Percentiles rank a stretch among this genome's conserved stretches.
Conservation (phyloP, 2,888 invertebrate genomes). For the Seira ritae region DNA sequence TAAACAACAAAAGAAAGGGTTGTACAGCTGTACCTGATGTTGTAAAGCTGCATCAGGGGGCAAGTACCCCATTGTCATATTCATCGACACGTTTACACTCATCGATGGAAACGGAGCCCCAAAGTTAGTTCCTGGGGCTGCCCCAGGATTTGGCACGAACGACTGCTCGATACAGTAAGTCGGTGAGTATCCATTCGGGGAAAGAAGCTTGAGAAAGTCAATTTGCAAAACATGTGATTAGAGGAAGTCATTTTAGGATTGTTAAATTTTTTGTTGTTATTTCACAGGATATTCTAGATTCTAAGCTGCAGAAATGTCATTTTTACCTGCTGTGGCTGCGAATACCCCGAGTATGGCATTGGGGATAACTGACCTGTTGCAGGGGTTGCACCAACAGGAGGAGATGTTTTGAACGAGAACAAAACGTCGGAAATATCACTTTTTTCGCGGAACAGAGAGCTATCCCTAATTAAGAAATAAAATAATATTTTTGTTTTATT, state of each 20-base stretch:
- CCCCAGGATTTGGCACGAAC: constrained; percentile 68
- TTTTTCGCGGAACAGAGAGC: constrained; percentile 72
- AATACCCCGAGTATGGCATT: constrained; percentile 73
- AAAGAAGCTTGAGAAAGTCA: constrained; percentile 64
- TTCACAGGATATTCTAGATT: too few relatives aligned
- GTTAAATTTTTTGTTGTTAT: not conserved
- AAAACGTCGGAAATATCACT: constrained; percentile 90
- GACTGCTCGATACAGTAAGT: constrained; percentile 73
- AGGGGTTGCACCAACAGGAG: constrained; percentile 82
- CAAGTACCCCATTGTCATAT: constrained; percentile 89
- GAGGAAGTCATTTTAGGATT: not conserved
- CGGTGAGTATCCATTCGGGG: constrained; percentile 74
- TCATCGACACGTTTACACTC: constrained; percentile 98
- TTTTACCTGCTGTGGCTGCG: constrained; percentile 71
- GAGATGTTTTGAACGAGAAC: constrained; percentile 84
- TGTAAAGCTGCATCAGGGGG: constrained; percentile 62
- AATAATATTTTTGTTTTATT: too few relatives aligned
- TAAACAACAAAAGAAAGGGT: too few relatives aligned
- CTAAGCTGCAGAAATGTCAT: not conserved
- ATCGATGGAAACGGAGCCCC: constrained; percentile 86
- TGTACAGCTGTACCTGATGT: constrained; percentile 64
- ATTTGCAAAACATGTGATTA: not conserved
- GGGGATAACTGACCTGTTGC: constrained; percentile 82
- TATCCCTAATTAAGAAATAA: constrained; percentile 62
- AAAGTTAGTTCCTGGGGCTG: constrained; percentile 76